phyloP scores from a whole-genome alignment of 2,113 vertebrate genomes.

The Actinemys pallida region DNA sequence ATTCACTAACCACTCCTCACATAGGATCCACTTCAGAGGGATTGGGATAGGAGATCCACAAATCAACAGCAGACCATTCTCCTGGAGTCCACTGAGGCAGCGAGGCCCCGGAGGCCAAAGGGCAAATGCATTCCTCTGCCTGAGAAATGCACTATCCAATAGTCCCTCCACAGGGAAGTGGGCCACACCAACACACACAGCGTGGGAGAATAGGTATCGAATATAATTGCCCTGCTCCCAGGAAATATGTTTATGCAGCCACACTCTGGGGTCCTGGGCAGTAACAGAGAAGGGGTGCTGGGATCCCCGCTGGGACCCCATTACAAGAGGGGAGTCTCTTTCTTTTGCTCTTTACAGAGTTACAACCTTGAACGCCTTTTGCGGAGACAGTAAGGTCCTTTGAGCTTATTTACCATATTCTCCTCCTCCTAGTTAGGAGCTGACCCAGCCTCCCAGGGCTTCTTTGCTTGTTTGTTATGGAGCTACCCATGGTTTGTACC shows the following conservation, averaged over 20 bases:
- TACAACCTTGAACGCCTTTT: background rate
- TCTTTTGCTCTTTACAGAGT: background rate
- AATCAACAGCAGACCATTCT: background rate
- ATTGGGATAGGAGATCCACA: background rate
- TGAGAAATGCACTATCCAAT: background rate
- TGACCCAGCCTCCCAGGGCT: background rate
- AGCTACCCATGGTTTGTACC: constrained; percentile 52
- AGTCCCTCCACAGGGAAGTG: background rate
- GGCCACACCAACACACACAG: background rate
- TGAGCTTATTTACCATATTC: background rate
- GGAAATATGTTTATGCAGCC: background rate
- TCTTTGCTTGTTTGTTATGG: background rate
- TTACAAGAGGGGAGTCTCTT: background rate
- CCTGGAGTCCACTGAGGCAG: background rate
- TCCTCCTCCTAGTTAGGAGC: background rate
- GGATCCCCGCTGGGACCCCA: background rate
- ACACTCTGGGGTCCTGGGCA: background rate
- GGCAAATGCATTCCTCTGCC: background rate
- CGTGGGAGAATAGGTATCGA: background rate
- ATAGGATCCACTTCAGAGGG: background rate
- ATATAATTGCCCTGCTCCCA: background rate
- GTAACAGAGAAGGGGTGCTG: background rate
- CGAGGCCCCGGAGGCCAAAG: background rate
- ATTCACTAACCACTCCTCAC: background rate
- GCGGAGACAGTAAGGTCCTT: background rate